Conservation (phyloP, 2,888 invertebrate genomes). For the Hedychridium roseum region DNA sequence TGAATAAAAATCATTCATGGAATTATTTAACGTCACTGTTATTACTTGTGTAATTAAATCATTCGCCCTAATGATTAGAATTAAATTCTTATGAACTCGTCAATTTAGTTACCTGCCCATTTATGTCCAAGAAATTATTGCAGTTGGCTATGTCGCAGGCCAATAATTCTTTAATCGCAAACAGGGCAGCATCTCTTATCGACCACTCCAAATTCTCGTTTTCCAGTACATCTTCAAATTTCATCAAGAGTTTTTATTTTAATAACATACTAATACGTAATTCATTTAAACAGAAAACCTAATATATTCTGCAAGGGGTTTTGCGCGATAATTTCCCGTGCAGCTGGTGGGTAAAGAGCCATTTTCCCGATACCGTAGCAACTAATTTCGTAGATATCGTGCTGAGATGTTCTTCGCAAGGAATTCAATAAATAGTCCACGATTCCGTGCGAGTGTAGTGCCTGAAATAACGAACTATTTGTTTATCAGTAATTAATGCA, state of each 20-base stretch:
- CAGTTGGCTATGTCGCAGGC: constrained; percentile 36
- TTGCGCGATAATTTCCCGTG: constrained; percentile 35
- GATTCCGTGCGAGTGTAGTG: constrained; percentile 39
- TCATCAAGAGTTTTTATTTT: neutral
- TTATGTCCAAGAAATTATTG: constrained; percentile 29
- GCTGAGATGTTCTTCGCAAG: constrained; percentile 25
- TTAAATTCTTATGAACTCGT: neutral
- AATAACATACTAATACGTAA: too few species aligned
- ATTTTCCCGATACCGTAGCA: constrained; percentile 47
- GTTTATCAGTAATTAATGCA: neutral
- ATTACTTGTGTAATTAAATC: too few species aligned
- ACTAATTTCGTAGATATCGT: constrained; percentile 31
- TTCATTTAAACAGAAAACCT: too few species aligned
- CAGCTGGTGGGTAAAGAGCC: constrained; percentile 38
- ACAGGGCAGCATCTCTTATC: constrained; percentile 39
- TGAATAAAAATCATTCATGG: too few species aligned
- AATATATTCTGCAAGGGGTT: constrained; percentile 8
- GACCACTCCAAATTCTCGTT: constrained; percentile 40
- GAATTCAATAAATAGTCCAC: constrained; percentile 32
- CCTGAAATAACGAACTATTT: constrained; percentile 25
- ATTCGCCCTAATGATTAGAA: neutral
- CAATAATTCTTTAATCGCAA: constrained; percentile 44
- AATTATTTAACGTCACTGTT: too few species aligned
- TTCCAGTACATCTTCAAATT: constrained; percentile 36
- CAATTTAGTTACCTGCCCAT: constrained; percentile 33